These are phyloP conservation scores for Limnephilus auricula DNA, from an alignment of 2,888 invertebrate genomes.

Conservation along the genomic window DNA sequence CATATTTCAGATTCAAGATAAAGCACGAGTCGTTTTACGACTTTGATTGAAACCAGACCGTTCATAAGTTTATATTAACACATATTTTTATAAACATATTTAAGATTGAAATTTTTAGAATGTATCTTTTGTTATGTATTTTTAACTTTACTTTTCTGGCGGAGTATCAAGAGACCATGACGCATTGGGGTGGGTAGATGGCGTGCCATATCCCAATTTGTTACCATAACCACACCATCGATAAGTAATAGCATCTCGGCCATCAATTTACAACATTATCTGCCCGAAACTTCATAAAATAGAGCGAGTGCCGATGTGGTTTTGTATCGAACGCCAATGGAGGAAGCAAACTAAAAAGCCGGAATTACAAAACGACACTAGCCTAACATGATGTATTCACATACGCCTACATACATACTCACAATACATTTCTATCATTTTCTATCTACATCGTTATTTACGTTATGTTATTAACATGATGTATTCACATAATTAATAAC, in stretches of 20 bases:
- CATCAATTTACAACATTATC: conserved; percentile 56
- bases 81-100: background rate
- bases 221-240: conserved; percentile 38
- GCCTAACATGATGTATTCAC: background rate
- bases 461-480: background rate
- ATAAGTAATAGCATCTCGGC: conserved; percentile 58
- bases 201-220: conserved; percentile 62
- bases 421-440: too few relatives aligned
- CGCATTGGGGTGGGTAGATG: conserved; percentile 21
- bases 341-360: background rate
- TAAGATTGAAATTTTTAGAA: conserved; percentile 21
- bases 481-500: too few relatives aligned
- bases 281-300: conserved; percentile 51
- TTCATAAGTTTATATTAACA: background rate
- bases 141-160: background rate
- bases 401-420: background rate
- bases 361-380: background rate
- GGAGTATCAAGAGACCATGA: conserved; percentile 35
- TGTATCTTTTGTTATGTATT: background rate
- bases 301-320: conserved; percentile 23
- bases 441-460: background rate
- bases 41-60: too few relatives aligned
- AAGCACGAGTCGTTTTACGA: too few relatives aligned
- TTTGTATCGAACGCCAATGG: conserved; percentile 37
- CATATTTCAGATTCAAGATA: too few relatives aligned